Base-by-base conservation (phyloP, 92 coral and sea anemone species). In the Phenganax marumi region DNA sequence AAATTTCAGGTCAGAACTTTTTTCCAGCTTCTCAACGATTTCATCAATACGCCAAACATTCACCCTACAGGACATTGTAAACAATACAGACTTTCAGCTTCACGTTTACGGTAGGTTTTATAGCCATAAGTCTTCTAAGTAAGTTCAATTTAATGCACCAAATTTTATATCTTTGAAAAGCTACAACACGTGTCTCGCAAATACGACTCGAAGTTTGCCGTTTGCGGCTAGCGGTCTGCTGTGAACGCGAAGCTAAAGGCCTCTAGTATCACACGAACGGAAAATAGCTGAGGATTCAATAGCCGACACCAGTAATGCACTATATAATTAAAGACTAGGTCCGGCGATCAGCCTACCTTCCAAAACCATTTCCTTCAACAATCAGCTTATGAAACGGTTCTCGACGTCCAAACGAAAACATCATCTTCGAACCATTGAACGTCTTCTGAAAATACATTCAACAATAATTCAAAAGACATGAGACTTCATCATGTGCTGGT, bases 391-490 rank as follows among this genome's bases (percentile, higher is more conserved):
- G 93, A 76, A 89, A 96, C 0, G 99, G 99, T 57, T 91, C 99
- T 86, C 99, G 89, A 26, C 99, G 88, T 13, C 99, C 99, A 73
- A 93, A 96, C 6, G 99, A 96, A 77, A 96, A 96, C 74, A 86
- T 88, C 96, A 96, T 88, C 21, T 89, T 97, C 11, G 93, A 89
- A 8, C 83, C 83, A 63, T 51, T 78, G 21, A 78, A 78, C 10
- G 73, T 78, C 46, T 78, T 48, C 83, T 78, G 43, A 57, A 60
- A 61, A 62, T 24, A 12, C 75, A 14, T 68, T 46, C 86, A 85
- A 48, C 0, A 65, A 19, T 79, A 49, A 24, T 48, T 16, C 14
- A 50, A 23, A 1, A 33, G 5, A 33, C 43, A 33, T 1, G 3
- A 33, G 5, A 33, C 43, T 33, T 33, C 3, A 5, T 33, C 43